Evolutionary conservation across 2,888 invertebrate genomes (phyloP).

Genomic region (Blastobasis adustella): DNA sequence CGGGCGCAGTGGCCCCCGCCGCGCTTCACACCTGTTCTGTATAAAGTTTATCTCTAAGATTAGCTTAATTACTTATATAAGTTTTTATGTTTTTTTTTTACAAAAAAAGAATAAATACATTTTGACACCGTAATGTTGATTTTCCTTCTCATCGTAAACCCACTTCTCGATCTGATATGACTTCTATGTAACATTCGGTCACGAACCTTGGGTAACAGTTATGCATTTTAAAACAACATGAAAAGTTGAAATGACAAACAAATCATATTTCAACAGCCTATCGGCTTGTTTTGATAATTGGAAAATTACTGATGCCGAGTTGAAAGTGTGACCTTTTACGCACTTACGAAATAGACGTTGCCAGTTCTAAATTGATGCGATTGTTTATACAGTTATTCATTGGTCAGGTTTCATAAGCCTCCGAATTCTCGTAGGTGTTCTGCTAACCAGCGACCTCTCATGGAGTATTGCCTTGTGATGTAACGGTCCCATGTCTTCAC

Average conservation of each 20-base stretch:
- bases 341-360: background rate
- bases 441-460: too few species aligned
- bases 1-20: constrained; percentile 54
- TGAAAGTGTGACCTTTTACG: constrained; percentile 5
- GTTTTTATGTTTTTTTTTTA: constrained; percentile 60
- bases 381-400: background rate
- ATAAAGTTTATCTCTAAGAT: constrained; percentile 65
- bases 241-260: constrained; percentile 1
- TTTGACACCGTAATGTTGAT: constrained; percentile 60
- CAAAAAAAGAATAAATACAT: constrained; percentile 71
- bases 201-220: background rate
- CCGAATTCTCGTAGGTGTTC: too few species aligned
- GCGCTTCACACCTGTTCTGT: constrained; percentile 62
- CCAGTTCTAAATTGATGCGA: too few species aligned
- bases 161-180: too few species aligned
- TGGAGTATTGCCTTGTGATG: too few species aligned
- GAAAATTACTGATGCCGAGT: constrained; percentile 5
- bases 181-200: background rate
- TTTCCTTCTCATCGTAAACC: too few species aligned
- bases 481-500: too few species aligned
- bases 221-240: background rate
- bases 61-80: constrained; percentile 61
- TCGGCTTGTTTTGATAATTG: constrained; percentile 5
- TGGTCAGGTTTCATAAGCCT: background rate
- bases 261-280: constrained; percentile 3